Evolutionary conservation across 2,113 vertebrate genomes (phyloP), one percentile per base, ranked within the genome.

Genomic region (Phyllostomus discolor): DNA sequence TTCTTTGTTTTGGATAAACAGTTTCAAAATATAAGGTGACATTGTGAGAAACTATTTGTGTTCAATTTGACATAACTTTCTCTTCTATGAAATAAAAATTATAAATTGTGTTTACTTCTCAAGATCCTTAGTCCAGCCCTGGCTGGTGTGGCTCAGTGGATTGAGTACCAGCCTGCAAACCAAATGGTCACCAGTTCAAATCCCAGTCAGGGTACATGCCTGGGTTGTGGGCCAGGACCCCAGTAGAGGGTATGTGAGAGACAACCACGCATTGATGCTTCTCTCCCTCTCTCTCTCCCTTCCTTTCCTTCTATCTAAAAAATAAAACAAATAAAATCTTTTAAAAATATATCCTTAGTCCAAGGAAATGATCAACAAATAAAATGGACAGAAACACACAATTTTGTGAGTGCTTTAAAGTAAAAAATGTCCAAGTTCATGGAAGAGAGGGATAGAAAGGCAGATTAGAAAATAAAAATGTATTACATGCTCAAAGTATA

Each of bases 381-480:
- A 4, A 85, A 93, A 75, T 62, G 4, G 46, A 46, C 2, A 97
- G 35, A 80, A 96, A 85, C 8, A 64, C 11, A 91, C 2, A 33
- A 52, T 16, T 22, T 73, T 86, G 2, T 20, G 24, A 79, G n/a
- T 43, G 24, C 28, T 89, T 79, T 91, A 76, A 79, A 69, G 88
- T 94, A 22, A 80, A 91, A 97, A 91, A 50, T 67, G 87, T 81
- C 31, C 31, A 79, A 94, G n/a, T 62, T 35, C 22, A 62, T 81
- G 20, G 89, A 38, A 91, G 5, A 88, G 28, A 81, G 11, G 9
- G 10, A 79, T 26, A 48, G 41, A 89, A 80, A 67, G 3, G 11
- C 4, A 70, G 15, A 52, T 50, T 38, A 90, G 31, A 81, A 84
- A 75, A n/a, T 57, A 76, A 92, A 76, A 83, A 28, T 76, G 9